A percentile compares a stretch with the other conserved stretches of the same genome.
These are phyloP conservation scores for Cyprichromis sp. DNA, from an alignment of 2,113 vertebrate genomes.

Conservation along the genomic window DNA sequence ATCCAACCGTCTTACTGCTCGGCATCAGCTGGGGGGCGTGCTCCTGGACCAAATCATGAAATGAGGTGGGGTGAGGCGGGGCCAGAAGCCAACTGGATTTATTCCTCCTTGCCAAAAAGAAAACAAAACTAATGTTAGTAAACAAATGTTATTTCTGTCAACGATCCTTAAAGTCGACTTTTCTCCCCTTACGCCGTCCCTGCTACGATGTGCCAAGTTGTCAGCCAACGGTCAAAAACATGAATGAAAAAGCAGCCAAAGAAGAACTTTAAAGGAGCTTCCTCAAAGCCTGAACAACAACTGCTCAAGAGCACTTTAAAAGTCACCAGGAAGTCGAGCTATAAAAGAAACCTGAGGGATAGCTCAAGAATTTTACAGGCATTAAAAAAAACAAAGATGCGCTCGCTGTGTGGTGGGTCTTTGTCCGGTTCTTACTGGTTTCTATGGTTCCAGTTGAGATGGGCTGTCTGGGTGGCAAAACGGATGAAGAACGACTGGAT, in stretches of 20 bases:
- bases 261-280: neutral
- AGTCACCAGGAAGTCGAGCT: neutral
- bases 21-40: neutral
- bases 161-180: neutral
- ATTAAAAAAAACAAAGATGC: neutral
- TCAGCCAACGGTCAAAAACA: neutral
- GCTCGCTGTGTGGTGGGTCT: neutral
- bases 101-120: neutral
- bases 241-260: neutral
- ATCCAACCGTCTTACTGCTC: neutral
- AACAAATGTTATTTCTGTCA: neutral
- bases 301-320: neutral
- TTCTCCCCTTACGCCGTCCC: neutral
- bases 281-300: neutral
- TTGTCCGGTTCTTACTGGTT: neutral
- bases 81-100: neutral
- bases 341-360: neutral
- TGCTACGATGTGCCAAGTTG: neutral
- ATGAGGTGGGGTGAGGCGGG: neutral
- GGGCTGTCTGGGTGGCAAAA: conserved; percentile 65
- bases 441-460: conserved; percentile 24
- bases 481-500: conserved; percentile 58
- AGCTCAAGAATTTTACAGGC: neutral
- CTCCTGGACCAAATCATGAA: neutral
- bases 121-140: neutral